Evolutionary conservation across 2,888 invertebrate species (phyloP), one percentile per base, ranked within the genome.

Genomic region (Acanthoscelides obtectus): DNA sequence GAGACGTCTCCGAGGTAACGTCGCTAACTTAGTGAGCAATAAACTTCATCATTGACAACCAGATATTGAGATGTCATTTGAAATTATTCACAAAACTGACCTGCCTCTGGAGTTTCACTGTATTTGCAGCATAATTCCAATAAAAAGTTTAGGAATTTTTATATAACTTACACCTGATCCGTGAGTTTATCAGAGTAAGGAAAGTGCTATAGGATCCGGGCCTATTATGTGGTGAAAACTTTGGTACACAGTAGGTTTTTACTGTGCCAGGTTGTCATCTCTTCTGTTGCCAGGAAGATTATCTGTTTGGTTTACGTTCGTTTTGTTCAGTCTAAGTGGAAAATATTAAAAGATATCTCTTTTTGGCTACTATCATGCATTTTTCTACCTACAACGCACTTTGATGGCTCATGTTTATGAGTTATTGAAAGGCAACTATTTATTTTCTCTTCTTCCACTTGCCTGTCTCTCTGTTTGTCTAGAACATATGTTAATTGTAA

Each of bases 391-490:
- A 17, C 21, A 20, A 20, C 8, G 2, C 20, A 17, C 4, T 22
- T 21, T 21, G 22, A 21, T 21, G 8, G 6, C 66, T 66, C 22
- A 66, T 66, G 66, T 21, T 8, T 8, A 66, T 66, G 66, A 66
- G 66, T 21, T 66, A 21, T 66, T 66, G 20, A 19, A 69, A 69
- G 20, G 20, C 64, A 12, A 5, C 27, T 8, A n/a, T 12, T 68
- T 21, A 70, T 66, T 1, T 22, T 6, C 20, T 21, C 22, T 22
- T n/a, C 6, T 66, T 66, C 22, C 22, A 66, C 17, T 66, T 66
- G 20, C 20, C 70, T 72, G 72, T 75, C 72, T 66, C 66, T 20
- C 20, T 66, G 66, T 20, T 12, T 6, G 6, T 12, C 45, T 3
- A 3, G 12, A 45, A 45, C 45, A 12, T 45, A 45, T 1, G 17